These are phyloP conservation scores for Kryptolebias ocellatus DNA, from an alignment of 2,797 vertebrate species.

Conservation along the genomic window DNA sequence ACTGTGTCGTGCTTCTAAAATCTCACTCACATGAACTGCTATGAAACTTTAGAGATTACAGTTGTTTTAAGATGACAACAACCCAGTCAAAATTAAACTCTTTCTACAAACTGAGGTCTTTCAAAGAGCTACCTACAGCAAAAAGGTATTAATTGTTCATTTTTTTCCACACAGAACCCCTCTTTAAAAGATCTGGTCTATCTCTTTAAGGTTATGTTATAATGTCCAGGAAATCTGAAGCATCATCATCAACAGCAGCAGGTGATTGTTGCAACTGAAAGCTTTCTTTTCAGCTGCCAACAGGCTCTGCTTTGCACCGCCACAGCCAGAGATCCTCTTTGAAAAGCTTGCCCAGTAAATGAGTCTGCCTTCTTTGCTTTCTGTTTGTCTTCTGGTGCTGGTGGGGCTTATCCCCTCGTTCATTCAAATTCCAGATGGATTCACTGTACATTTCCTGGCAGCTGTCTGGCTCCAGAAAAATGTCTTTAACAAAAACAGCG, in stretches of 20 bases:
- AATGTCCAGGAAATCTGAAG: slow-evolving; percentile 9
- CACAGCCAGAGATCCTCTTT: slow-evolving; percentile 15
- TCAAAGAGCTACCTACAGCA: too few relatives aligned
- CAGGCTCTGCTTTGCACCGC: slow-evolving; percentile 38
- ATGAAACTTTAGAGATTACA: slow-evolving; percentile 1
- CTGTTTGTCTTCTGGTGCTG: slow-evolving; percentile 46
- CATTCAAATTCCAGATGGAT: slow-evolving; percentile 82
- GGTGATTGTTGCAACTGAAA: slow-evolving; percentile 36
- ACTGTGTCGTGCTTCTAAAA: too few relatives aligned
- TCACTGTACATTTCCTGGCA: slow-evolving; percentile 84
- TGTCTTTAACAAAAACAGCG: slow-evolving; percentile 66
- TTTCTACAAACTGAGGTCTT: too few relatives aligned
- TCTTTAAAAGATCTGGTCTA: too few relatives aligned
- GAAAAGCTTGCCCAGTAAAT: slow-evolving; percentile 23
- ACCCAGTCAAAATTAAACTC: too few relatives aligned
- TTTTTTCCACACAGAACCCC: too few relatives aligned
- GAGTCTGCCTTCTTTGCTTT: slow-evolving; percentile 49
- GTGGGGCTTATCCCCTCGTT: slow-evolving; percentile 71
- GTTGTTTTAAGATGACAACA: too few relatives aligned
- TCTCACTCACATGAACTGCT: slow-evolving; percentile 11
- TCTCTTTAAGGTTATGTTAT: too few relatives aligned
- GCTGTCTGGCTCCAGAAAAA: slow-evolving; percentile 59
- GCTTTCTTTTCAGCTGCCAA: slow-evolving; percentile 33
- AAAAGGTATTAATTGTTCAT: too few relatives aligned
- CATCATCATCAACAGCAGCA: slow-evolving; percentile 21